A percentile compares a stretch with the other conserved stretches of the same genome.
Conservation (phyloP, 2,113 vertebrate species). For the Butorides virescens region DNA sequence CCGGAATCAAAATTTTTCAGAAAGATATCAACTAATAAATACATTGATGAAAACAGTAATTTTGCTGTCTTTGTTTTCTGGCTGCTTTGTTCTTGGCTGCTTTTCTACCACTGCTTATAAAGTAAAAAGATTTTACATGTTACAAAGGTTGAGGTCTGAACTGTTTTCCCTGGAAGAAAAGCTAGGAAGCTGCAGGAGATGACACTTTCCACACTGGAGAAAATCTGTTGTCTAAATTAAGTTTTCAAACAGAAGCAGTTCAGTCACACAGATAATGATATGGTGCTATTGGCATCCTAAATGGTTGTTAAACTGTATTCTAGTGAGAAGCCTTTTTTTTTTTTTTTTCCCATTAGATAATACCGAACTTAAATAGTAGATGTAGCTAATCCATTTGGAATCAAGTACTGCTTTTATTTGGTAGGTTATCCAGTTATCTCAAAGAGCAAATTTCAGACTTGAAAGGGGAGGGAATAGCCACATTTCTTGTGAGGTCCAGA, state of each 20-base stretch:
- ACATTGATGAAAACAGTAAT: neutral
- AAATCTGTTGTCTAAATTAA: neutral
- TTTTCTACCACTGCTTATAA: neutral
- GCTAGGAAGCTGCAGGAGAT: neutral
- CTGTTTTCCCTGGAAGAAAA: neutral
- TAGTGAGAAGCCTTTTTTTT: neutral
- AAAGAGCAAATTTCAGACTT: neutral
- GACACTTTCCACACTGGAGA: neutral
- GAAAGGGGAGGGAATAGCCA: neutral
- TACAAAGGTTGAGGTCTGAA: neutral
- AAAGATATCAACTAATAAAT: neutral
- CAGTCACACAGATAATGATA: neutral
- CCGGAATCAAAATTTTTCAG: neutral
- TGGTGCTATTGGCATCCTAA: neutral
- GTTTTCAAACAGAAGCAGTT: neutral
- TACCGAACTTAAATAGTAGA: neutral
- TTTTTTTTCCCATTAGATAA: neutral
- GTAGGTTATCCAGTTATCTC: neutral
- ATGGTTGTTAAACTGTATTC: neutral
- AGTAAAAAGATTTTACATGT: neutral
- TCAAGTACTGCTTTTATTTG: neutral
- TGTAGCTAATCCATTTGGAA: neutral
- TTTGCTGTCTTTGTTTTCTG: neutral
- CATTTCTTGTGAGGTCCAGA: neutral
- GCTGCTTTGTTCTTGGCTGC: neutral